These are phyloP conservation scores for Gonatopus flavifemur DNA, from an alignment of 1,140 invertebrate genomes.

Conservation along the genomic window DNA sequence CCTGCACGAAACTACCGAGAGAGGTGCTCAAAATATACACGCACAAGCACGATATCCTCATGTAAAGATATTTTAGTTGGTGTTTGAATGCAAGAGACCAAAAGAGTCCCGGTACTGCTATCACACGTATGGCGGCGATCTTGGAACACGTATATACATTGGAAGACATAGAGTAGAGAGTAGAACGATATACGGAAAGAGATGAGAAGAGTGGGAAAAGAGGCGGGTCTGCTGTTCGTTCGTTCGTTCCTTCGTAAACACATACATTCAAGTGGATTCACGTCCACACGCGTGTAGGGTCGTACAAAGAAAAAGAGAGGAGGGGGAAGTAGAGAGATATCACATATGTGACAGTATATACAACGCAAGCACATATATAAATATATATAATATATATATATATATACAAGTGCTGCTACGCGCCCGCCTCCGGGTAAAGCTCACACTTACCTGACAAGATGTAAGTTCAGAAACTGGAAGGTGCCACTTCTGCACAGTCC, in stretches of 20 bases:
- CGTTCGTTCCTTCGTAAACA: conserved; percentile 21
- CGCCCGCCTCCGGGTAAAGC: conserved; percentile 41
- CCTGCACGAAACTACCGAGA: no score
- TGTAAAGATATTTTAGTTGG: no score
- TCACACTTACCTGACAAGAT: conserved; percentile 58
- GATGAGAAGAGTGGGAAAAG: conserved; percentile 35
- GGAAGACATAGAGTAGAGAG: conserved; percentile 1
- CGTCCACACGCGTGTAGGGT: conserved; percentile 4
- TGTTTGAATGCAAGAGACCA: no score
- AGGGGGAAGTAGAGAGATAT: neutral
- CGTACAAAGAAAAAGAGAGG: neutral
- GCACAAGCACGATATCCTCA: no score
- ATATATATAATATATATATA: neutral
- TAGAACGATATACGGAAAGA: conserved; percentile 6
- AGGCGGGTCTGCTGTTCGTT: conserved; percentile 41
- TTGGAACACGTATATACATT: no score
- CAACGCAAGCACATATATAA: no score
- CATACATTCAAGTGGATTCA: conserved; percentile 31
- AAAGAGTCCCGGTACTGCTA: conserved; percentile 22
- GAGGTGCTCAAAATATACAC: no score
- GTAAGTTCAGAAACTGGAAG: conserved; percentile 58
- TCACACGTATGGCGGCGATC: conserved; percentile 42
- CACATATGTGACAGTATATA: no score
- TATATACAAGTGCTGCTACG: no score
- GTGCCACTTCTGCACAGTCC: conserved; percentile 57